phyloP scores from a whole-genome alignment of 2,113 vertebrate genomes.

The Sardina pilchardus region DNA sequence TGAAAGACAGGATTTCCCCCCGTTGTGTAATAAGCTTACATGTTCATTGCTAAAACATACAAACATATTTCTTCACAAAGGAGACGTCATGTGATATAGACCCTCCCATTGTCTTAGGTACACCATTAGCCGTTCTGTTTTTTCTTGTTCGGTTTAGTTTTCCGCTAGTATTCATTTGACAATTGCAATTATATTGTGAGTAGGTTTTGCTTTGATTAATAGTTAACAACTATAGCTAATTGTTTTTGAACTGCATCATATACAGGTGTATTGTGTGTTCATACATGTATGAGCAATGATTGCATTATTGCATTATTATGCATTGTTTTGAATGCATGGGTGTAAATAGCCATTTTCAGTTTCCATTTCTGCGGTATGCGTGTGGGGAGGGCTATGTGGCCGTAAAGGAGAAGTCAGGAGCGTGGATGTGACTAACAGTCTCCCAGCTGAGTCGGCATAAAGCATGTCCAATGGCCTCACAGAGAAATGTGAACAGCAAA shows the following conservation, averaged over 20 bases:
- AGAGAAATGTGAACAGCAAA: conserved; percentile 26
- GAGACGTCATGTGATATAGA: neutral
- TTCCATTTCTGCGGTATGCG: neutral
- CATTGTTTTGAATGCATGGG: neutral
- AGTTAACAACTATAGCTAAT: neutral
- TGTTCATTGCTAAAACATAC: neutral
- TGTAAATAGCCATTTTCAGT: neutral
- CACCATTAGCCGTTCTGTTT: neutral
- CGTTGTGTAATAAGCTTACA: neutral
- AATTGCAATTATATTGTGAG: neutral
- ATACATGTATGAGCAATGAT: no score
- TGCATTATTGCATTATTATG: neutral
- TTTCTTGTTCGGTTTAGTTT: neutral
- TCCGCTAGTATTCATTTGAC: neutral
- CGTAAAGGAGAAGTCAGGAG: neutral
- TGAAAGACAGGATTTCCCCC: neutral
- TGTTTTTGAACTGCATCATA: neutral
- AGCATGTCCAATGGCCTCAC: neutral
- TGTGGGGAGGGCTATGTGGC: neutral
- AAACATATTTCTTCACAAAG: neutral
- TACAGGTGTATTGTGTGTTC: no score
- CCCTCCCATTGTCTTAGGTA: neutral
- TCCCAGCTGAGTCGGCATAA: neutral
- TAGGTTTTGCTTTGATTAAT: neutral
- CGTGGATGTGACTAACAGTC: neutral